phyloP scores from a whole-genome alignment of 2,888 invertebrate species.

The Drosophila limbata region DNA sequence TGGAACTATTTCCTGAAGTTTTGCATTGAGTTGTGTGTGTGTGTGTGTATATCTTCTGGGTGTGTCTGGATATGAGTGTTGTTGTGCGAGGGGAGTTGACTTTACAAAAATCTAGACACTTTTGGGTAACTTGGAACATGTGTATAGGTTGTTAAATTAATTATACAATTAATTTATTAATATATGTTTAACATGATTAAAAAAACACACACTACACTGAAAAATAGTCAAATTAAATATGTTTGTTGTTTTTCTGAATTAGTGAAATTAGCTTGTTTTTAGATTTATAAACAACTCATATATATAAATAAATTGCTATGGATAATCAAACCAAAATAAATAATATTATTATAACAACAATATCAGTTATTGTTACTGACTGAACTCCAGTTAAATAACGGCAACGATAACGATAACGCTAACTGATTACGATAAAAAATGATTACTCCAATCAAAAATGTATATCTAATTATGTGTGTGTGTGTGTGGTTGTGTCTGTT shows the following conservation, averaged over 20 bases:
- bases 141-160: slow-evolving; percentile 81
- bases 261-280: slow-evolving; percentile 78
- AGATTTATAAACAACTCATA: slow-evolving; percentile 66
- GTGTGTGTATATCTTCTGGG: slow-evolving; percentile 50
- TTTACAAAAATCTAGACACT: slow-evolving; percentile 58
- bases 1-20: slow-evolving; percentile 32
- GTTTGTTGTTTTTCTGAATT: slow-evolving; percentile 58
- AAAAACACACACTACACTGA: slow-evolving; percentile 82
- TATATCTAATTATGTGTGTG: slow-evolving; percentile 14
- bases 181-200: slow-evolving; percentile 52
- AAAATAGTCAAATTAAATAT: slow-evolving; percentile 36
- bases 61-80: slow-evolving; percentile 66
- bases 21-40: slow-evolving; percentile 46
- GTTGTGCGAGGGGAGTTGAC: slow-evolving; percentile 64
- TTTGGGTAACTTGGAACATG: slow-evolving; percentile 74
- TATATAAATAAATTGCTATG: slow-evolving; percentile 36
- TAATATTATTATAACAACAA: slow-evolving; percentile 55
- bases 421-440: slow-evolving; percentile 58
- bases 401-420: slow-evolving; percentile 66
- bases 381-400: slow-evolving; percentile 71
- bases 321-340: slow-evolving; percentile 71
- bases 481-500: slow-evolving; percentile 5
- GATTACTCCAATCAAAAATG: slow-evolving; percentile 53
- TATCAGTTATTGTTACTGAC: slow-evolving; percentile 67
- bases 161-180: slow-evolving; percentile 51